Conservation (phyloP, 2,888 invertebrate genomes). For the Operophtera brumata region DNA sequence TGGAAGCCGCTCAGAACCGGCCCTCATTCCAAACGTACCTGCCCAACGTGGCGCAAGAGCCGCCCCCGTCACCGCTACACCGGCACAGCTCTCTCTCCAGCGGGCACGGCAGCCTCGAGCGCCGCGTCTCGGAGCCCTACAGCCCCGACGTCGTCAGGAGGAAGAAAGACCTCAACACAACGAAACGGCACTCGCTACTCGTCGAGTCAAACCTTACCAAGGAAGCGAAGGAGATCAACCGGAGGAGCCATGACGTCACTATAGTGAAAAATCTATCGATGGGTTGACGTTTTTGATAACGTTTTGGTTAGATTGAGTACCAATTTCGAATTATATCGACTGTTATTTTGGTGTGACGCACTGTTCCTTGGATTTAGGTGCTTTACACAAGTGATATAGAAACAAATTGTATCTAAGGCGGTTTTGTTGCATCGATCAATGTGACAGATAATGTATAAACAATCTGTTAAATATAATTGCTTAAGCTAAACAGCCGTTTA, state of each 20-base stretch:
- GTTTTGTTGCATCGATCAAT: no score
- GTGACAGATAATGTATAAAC: no score
- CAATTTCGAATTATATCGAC: conserved; percentile 7
- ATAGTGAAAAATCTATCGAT: conserved; percentile 70
- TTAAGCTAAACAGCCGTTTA: no score
- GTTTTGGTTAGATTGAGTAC: neutral
- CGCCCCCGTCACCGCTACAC: conserved; percentile 50
- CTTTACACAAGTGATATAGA: neutral
- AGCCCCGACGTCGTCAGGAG: conserved; percentile 67
- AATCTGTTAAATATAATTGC: no score
- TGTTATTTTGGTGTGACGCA: conserved; percentile 20
- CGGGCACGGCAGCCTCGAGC: conserved; percentile 47
- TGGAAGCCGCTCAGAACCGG: conserved; percentile 85
- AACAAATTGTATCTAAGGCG: no score
- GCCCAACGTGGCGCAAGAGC: conserved; percentile 57
- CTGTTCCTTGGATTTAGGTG: conserved; percentile 16
- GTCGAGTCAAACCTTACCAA: conserved; percentile 66
- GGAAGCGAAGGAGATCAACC: conserved; percentile 64
- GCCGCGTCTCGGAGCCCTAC: conserved; percentile 70
- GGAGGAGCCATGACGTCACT: conserved; percentile 67
- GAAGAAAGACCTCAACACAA: conserved; percentile 64
- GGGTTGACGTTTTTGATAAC: conserved; percentile 58
- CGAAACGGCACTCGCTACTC: conserved; percentile 71
- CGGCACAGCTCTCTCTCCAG: conserved; percentile 59
- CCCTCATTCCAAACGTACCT: conserved; percentile 77